Evolutionary conservation across 2,113 vertebrate species (phyloP), one percentile per base, ranked within the genome.

Genomic region (Henicopernis longicauda): DNA sequence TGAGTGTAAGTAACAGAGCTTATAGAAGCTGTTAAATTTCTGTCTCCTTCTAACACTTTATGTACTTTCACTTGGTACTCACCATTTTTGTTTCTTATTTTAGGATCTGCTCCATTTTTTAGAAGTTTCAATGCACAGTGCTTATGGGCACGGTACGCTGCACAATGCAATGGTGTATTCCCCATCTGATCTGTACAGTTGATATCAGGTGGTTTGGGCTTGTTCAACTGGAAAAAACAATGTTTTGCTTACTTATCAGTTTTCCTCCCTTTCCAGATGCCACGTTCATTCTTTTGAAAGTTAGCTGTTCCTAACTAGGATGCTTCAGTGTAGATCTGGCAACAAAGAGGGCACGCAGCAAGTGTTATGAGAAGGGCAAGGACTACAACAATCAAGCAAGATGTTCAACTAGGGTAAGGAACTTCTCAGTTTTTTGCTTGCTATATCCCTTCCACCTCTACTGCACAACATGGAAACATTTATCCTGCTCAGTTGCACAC

Each of bases 131-230:
- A 62, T 55, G 98, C 98, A 97, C 99, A 99, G 36, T 98, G 98
- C 88, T 99, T 99, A 92, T 99, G 99, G 89, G 98, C 99, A 81
- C 99, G 99, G 97, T 99, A 99, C 10, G 99, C 98, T 31, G 99
- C 99, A 95, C 99, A 99, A 82, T 99, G 99, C 95, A 99, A 96
- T 7, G 99, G 98, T 2, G 99, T 99, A 58, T 99, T 99, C 70
- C 99, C 99, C 96, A 99, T 96, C 36, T 98, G 98, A 96, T 99
- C 99, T 32, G 96, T 98, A 90, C 99, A 99, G 95, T 99, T 98
- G 79, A 99, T 97, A 83, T 99, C 96, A 52, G 98, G 98, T 77
- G 98, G 98, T 29, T 97, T 98, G 47, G 98, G 97, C 55, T 94
- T 98, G 97, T 98, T 98, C 90, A 99, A 98, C 99, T 99, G 92